Base-by-base conservation (phyloP, 2,888 invertebrate species). In the Sinodicranocentrus sp. region DNA sequence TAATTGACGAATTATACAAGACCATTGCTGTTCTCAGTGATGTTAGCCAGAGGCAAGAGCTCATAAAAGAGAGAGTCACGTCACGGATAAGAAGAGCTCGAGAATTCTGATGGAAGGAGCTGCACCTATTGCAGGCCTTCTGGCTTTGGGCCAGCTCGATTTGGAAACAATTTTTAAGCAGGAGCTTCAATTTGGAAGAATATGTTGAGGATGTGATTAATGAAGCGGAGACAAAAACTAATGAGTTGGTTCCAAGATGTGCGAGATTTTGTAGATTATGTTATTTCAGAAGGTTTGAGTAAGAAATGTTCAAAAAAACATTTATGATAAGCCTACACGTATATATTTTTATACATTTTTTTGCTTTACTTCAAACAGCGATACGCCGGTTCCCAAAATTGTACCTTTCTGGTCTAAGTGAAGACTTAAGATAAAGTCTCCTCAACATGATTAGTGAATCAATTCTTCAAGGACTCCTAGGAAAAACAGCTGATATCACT, bases 121-220 rank as follows among this genome's bases (percentile, higher is more conserved):
- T 3, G 57, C 84, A 13, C 86, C 86, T 0, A 78, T 87, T 8
- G 87, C 85, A 0, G 71, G 77, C 2, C 57, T 87, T 0, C 23
- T 88, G 3, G 85, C 86, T 8, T 48, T 84, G 19, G 88, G 88
- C 0, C 85, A 88, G 52, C 67, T 88, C 0, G 86, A 86, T 17
- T 43, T 88, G 26, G 88, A 88, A 57, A 52, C 39, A 21, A 87
- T 88, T 39, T 87, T 88, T 33, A 73, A 39, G 67, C 82, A 83
- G 26, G 83, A 87, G 25, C 86, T 86, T 0, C 77, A 79, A 54
- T 80, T 87, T 54, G n/a, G 13, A 79, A 6, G 26, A 80, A n/a
- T 82, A 73, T 52, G 86, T 87, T 1, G 80, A 80, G 8, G 84
- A 68, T 0, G 63, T 87, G 17, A 61, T 85, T 19, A 13, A 61